These are phyloP conservation scores for Gobiocypris rarus DNA, from an alignment of 2,113 vertebrate species.

Conservation along the genomic window DNA sequence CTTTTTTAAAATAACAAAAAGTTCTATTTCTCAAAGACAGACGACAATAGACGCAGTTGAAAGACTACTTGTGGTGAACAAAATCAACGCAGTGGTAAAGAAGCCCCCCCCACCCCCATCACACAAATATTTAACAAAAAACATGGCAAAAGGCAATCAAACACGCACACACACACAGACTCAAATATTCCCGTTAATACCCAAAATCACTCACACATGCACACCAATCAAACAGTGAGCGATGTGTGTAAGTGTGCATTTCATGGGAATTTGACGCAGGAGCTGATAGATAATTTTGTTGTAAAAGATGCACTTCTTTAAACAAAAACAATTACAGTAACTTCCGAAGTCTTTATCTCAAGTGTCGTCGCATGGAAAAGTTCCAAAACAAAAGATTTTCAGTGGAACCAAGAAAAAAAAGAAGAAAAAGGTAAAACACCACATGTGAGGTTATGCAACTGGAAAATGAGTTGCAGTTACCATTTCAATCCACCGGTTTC, in stretches of 20 bases:
- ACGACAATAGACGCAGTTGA: constrained; percentile 78
- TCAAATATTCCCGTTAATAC: neutral
- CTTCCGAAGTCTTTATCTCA: constrained; percentile 72
- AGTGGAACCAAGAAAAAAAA: constrained; percentile 63
- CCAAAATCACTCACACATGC: constrained; percentile 6
- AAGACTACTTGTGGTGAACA: constrained; percentile 75
- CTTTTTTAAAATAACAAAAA: constrained; percentile 78
- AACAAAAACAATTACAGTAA: constrained; percentile 82
- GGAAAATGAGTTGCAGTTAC: constrained; percentile 63
- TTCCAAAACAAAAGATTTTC: constrained; percentile 69
- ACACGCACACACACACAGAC: constrained; percentile 46
- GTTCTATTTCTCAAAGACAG: constrained; percentile 80
- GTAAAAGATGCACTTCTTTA: constrained; percentile 80
- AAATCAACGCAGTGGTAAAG: constrained; percentile 73
- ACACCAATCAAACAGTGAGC: constrained; percentile 69
- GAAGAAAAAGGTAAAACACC: constrained; percentile 50
- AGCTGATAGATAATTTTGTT: constrained; percentile 76
- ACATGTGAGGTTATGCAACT: constrained; percentile 65
- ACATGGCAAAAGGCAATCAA: constrained; percentile 60
- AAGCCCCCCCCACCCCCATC: constrained; percentile 54
- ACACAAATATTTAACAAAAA: constrained; percentile 68
- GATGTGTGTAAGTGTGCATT: constrained; percentile 71
- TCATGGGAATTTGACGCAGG: constrained; percentile 73
- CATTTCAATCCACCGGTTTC: constrained; percentile 62
- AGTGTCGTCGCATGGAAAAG: constrained; percentile 66